Evolutionary conservation across 2,113 vertebrate species (phyloP), one percentile per base, ranked within the genome.

Genomic region (Nestor notabilis): DNA sequence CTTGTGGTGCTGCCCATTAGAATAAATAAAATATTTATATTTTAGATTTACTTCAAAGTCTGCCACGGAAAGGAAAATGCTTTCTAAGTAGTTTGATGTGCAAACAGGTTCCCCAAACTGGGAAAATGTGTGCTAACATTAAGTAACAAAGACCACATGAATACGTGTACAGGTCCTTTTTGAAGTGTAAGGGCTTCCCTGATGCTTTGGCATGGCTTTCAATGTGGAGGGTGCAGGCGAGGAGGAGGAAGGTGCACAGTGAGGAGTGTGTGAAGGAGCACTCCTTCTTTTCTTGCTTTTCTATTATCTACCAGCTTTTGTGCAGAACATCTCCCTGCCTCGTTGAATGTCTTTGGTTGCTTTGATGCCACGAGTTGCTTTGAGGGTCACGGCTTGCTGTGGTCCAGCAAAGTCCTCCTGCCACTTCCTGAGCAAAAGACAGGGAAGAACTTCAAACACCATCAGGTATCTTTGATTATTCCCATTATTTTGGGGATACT

Each of bases 21-120:
- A 93, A 90, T 46, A 86, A 70, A 79, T 49, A 43, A 84, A 94
- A 91, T 89, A 93, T 92, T 85, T 85, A 72, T 90, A 44, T 92
- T 96, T 93, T 91, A 13, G 87, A 56, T 55, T 93, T 82, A 72
- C 87, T 97, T 87, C 33, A 52, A 72, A 88, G 87, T 31, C 21
- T 52, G 55, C 52, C 35, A 76, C 43, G 12, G 43, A 50, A 83
- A 87, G 60, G 68, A 76, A 92, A 93, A 60, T 28, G 19, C 68
- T 96, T 81, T 80, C 43, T 20, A 13, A 86, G 94, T 75, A 89
- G 74, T 89, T 94, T 43, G 81, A 83, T 0, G 3, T 39, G 72
- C 56, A 56, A 90, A 46, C 43, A 84, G 80, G 86, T 88, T 91
- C 44, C 27, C 39, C 87, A 82, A 61, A 52, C 49, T n/a, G n/a